Evolutionary conservation across 2,797 vertebrate genomes (phyloP).

Genomic region (Glossophaga mutica): DNA sequence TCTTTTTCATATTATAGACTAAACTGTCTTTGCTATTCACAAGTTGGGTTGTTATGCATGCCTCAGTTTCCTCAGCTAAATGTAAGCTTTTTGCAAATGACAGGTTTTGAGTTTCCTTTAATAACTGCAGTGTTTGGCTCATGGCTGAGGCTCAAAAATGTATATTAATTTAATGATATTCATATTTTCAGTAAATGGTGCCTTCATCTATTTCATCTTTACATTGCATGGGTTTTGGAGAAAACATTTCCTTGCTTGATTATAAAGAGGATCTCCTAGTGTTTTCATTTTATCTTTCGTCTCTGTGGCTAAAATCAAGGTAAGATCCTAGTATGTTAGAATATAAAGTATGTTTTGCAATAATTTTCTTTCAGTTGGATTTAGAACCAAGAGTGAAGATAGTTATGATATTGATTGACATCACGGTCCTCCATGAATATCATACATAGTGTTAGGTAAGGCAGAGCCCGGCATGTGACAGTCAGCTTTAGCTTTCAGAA

Average conservation of each 20-base stretch:
- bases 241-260: constrained; percentile 4
- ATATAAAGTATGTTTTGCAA: neutral
- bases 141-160: neutral
- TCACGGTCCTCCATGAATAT: neutral
- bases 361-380: constrained; percentile 16
- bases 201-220: constrained; percentile 50
- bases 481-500: constrained; percentile 14
- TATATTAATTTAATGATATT: neutral
- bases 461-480: neutral
- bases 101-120: constrained; percentile 34
- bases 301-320: neutral
- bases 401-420: neutral
- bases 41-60: neutral
- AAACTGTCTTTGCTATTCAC: neutral
- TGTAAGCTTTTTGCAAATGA: neutral
- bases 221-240: neutral
- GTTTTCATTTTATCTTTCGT: constrained; percentile 39
- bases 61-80: neutral
- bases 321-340: neutral
- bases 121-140: neutral
- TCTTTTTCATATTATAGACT: neutral
- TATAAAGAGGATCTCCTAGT: constrained; percentile 10
- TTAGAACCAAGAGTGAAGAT: constrained; percentile 33
- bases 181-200: neutral
- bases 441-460: neutral